Percentiles rank a stretch among this genome's conserved stretches.
phyloP scores from a whole-genome alignment of 2,113 vertebrate species.

The Cryptotis parvus region DNA sequence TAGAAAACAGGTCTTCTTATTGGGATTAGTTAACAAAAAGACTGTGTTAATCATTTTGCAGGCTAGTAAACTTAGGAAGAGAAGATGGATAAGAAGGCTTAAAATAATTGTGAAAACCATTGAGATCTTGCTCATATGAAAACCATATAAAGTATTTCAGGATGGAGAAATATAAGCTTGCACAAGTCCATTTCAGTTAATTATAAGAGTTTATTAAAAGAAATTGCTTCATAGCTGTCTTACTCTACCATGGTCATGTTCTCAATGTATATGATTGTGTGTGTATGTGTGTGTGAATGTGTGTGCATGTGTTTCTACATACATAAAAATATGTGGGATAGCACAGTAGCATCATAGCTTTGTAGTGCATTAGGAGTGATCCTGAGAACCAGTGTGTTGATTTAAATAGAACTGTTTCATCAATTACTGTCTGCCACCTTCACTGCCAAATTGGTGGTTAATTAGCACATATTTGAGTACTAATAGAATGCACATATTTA shows the following conservation, averaged over 20 bases:
- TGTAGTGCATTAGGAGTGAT: neutral
- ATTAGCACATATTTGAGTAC: no score
- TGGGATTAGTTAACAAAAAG: neutral
- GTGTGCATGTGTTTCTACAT: no score
- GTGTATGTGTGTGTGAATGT: neutral
- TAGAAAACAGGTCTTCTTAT: neutral
- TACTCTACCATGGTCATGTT: neutral
- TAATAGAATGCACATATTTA: neutral
- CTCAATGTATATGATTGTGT: neutral
- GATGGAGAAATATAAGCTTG: neutral
- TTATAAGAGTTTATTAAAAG: neutral
- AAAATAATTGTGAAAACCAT: neutral
- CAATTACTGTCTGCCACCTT: neutral
- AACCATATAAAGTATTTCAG: neutral
- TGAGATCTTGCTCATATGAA: no score
- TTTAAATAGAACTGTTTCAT: neutral
- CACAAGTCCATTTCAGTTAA: neutral
- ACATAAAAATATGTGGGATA: no score
- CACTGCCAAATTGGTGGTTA: no score
- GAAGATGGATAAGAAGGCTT: neutral
- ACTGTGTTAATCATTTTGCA: neutral
- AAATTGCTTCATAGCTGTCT: no score
- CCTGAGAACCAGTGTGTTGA: neutral
- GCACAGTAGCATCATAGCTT: neutral
- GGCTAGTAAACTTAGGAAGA: neutral